A percentile compares a stretch with the other conserved stretches of the same genome.
Conservation (phyloP, 2,797 vertebrate genomes). For the Sebastes steindachneri region DNA sequence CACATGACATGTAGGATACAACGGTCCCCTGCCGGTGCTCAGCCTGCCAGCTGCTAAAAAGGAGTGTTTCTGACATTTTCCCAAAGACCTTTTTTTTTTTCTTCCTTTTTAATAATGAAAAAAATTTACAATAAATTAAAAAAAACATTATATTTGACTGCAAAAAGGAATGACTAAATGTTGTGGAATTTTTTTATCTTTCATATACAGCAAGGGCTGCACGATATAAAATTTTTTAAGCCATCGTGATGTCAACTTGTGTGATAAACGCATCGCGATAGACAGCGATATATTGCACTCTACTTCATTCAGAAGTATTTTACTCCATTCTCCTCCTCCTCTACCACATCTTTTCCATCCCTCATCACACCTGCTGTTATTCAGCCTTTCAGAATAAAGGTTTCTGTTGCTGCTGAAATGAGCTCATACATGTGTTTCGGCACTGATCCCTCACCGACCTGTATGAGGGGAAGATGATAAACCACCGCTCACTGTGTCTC, state of each 20-base stretch:
- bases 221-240: fast-evolving
- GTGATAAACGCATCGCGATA: no score
- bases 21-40: no score
- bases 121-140: no score
- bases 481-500: constrained; percentile 62
- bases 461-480: constrained; percentile 21
- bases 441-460: constrained; percentile 6
- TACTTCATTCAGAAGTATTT: background rate
- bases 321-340: constrained; percentile 2
- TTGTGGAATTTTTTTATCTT: no score
- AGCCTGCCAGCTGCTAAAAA: no score
- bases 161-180: no score
- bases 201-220: no score
- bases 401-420: constrained; percentile 14
- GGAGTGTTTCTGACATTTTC: background rate
- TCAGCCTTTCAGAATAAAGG: constrained; percentile 13
- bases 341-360: background rate
- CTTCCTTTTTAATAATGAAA: no score
- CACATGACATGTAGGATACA: no score
- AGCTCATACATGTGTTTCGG: constrained; percentile 5
- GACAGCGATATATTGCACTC: no score
- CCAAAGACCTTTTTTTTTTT: background rate
- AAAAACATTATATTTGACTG: no score
- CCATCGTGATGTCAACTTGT: no score
- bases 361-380: constrained; percentile 20